Percentiles rank a stretch among this genome's conserved stretches.
Conservation (phyloP, 2,888 invertebrate genomes). For the Phoenoteleia sp. region DNA sequence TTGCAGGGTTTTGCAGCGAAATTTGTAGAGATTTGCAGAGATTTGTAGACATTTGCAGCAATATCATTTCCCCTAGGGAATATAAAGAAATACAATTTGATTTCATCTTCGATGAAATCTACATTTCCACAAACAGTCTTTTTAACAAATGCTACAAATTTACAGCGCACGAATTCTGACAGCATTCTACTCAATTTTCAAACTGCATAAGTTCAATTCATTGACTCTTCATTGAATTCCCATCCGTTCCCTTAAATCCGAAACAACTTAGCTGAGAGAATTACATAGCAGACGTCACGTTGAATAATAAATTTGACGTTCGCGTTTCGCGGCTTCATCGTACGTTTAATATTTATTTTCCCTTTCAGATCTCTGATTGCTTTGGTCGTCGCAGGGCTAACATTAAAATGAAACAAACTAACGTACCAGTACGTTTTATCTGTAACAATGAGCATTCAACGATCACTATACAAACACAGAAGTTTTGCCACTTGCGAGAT, state of each 20-base stretch:
- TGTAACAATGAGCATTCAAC: conserved; percentile 81
- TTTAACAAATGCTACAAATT: too few relatives aligned
- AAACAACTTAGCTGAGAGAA: not conserved
- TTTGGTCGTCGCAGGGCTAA: conserved; percentile 48
- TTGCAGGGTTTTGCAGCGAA: too few relatives aligned
- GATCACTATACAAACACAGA: conserved; percentile 74
- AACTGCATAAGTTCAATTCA: too few relatives aligned
- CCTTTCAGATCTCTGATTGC: conserved; percentile 41
- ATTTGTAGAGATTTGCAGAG: too few relatives aligned
- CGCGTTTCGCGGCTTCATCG: not conserved
- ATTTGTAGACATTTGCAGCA: too few relatives aligned
- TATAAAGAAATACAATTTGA: too few relatives aligned
- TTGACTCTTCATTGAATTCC: too few relatives aligned
- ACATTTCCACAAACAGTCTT: too few relatives aligned
- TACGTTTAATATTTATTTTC: not conserved
- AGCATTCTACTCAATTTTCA: too few relatives aligned
- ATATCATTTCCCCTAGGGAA: too few relatives aligned
- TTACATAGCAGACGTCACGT: not conserved
- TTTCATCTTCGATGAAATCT: too few relatives aligned
- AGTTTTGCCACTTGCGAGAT: conserved; percentile 45
- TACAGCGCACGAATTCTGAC: too few relatives aligned
- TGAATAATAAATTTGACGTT: not conserved
- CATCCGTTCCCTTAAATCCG: not conserved
- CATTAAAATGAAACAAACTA: conserved; percentile 68
- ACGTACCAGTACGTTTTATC: conserved; percentile 84